Evolutionary conservation across 2,113 vertebrate genomes (phyloP).

Genomic region (Myanophis thanlyinensis): DNA sequence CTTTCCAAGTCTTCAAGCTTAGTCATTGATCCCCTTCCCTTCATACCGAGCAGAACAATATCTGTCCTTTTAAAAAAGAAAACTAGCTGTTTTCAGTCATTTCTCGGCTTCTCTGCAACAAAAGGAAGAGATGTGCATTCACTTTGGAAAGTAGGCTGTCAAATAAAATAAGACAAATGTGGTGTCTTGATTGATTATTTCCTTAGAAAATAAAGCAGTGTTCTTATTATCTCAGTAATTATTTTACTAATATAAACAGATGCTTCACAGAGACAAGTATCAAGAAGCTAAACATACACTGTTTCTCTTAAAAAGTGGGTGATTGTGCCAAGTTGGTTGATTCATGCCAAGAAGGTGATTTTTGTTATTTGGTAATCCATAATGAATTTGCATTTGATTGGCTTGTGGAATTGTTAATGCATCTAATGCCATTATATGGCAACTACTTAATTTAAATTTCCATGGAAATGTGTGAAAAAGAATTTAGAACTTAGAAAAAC

Average conservation of each 20-base stretch:
- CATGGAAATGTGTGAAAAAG: not conserved
- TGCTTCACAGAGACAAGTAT: slow-evolving; percentile 80
- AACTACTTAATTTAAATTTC: not conserved
- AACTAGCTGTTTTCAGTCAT: slow-evolving; percentile 38
- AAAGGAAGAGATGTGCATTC: slow-evolving; percentile 78
- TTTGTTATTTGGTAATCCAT: slow-evolving; percentile 15
- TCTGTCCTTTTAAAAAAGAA: not conserved
- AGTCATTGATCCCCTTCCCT: not conserved
- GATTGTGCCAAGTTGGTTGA: not conserved
- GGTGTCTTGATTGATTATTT: slow-evolving; percentile 86
- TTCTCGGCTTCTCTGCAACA: slow-evolving; percentile 75
- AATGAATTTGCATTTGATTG: not conserved
- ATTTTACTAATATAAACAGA: slow-evolving; percentile 91
- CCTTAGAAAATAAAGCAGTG: slow-evolving; percentile 90
- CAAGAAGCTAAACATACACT: slow-evolving; percentile 62
- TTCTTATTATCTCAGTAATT: slow-evolving; percentile 92
- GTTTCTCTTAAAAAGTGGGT: not conserved
- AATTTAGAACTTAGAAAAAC: not conserved
- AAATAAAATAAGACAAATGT: slow-evolving; percentile 92
- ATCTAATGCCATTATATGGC: not conserved
- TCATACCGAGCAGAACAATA: not conserved
- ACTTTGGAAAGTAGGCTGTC: slow-evolving; percentile 79
- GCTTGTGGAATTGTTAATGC: not conserved
- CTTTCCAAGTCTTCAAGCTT: not conserved
- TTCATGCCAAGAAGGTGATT: not conserved